Base-by-base conservation (phyloP, 2,113 vertebrate species). In the Calyptomena viridis region DNA sequence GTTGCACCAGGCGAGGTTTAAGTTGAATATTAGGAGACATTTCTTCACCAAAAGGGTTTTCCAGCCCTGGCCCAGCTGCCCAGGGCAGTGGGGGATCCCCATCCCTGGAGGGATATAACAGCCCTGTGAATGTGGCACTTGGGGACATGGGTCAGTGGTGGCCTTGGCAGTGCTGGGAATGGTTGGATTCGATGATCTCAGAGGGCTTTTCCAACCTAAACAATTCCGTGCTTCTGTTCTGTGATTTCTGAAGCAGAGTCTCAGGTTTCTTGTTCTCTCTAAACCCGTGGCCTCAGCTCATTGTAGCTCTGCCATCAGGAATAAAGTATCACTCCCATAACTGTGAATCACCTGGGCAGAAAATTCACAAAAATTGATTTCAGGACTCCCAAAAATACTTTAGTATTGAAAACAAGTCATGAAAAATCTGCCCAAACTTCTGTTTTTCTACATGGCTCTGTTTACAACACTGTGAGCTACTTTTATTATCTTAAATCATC, bases 1-100 rank as follows among this genome's bases (percentile, higher is more conserved):
- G 25, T 3, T 64, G 67, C 16, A 11, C 17, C 59, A 44, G 33
- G 27, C 25, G 0, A 23, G 19, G 4, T 1, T 20, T 8, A 73
- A 15, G 23, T 4, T n/a, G 53, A 13, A 17, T 3, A 21, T 11
- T 7, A 0, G 1, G 9, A 2, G 6, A 21, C 44, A 2, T 24
- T 81, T 2, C 14, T 5, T 3, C 6, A 2, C 3, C 2, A 28
- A 40, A 89, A 39, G 5, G 5, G 0, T 0, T 44, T 5, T 4
- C 46, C 46, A 67, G 19, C 0, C 68, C 15, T 59, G 60, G 22
- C 60, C 4, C 8, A 23, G 59, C 37, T 74, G 37, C 44, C 44
- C 59, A 52, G 33, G 14, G 59, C 18, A 14, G 9, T 1, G 40
- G 0, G 53, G n/a, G 13, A 53, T 47, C 5, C 11, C 14, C 55